Evolutionary conservation across 2,797 vertebrate species (phyloP), one percentile per base, ranked within the genome.

Genomic region (Phoeniculus purpureus): DNA sequence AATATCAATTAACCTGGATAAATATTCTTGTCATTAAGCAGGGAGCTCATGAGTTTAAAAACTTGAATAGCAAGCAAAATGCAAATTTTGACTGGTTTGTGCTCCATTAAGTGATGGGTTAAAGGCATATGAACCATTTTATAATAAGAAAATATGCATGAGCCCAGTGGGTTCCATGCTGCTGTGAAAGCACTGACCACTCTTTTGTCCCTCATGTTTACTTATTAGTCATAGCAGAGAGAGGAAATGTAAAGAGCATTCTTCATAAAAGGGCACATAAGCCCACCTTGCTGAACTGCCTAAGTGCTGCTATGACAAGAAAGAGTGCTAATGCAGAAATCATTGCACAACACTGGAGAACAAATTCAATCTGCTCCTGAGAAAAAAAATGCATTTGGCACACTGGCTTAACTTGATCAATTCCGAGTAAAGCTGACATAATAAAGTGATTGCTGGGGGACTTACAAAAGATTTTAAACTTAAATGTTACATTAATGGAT

Each of bases 1-100:
- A 93, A 85, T 79, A 86, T 94, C 90, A 94, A 82, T 96, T 96
- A 95, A 90, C 81, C 86, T 86, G 77, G 77, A 66, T 95, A 93
- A 87, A 92, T 89, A 94, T 94, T 89, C 77, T 72, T 82, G 52
- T 84, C 60, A 12, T 85, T 89, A 87, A 20, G 22, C 43, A 67
- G 48, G 29, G 54, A 92, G 27, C 32, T 74, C 52, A 65, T 43
- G 67, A 68, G 59, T 93, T 88, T 81, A 47, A 81, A 94, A 94
- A 62, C 40, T 89, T 81, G 55, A 91, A 55, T 64, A 89, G 64
- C 74, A 89, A 94, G 83, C 87, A 92, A 92, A 95, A 95, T 94
- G 79, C 65, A 95, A 94, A 96, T 95, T 34, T 45, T 81, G 73
- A 80, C 81, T 64, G 54, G 80, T 91, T 31, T 91, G 52, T 87